Percentiles rank a stretch among this genome's conserved stretches.
phyloP scores from a whole-genome alignment of 2,888 invertebrate genomes.

The Amphipyra berbera region DNA sequence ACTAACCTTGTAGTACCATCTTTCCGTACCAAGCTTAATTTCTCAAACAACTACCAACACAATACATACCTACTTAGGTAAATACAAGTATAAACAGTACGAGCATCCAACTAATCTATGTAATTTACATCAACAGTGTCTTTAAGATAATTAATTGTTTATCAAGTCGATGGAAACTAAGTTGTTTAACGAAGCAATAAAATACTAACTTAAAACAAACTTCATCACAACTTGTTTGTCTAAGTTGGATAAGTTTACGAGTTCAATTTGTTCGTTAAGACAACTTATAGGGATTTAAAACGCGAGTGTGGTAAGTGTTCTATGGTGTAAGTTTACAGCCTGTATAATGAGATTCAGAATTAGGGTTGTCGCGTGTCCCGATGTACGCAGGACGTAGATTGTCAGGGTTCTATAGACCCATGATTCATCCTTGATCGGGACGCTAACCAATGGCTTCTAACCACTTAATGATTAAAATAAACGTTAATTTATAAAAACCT shows the following conservation, averaged over 20 bases:
- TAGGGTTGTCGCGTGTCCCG: no score
- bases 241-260: conserved; percentile 43
- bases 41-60: not conserved
- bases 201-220: conserved; percentile 53
- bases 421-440: no score
- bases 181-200: conserved; percentile 53
- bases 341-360: not conserved
- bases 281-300: conserved; percentile 7
- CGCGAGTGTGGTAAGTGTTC: not conserved
- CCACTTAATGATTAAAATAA: no score
- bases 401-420: no score
- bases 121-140: conserved; percentile 41
- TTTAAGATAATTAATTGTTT: conserved; percentile 56
- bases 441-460: no score
- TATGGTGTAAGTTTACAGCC: no score
- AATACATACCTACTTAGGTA: not conserved
- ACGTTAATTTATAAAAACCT: no score
- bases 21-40: not conserved
- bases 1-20: no score
- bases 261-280: conserved; percentile 53
- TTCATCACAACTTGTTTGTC: conserved; percentile 46
- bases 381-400: no score
- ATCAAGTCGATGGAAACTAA: conserved; percentile 52
- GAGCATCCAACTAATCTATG: conserved; percentile 32
- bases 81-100: conserved; percentile 1